Evolutionary conservation across 2,113 vertebrate species (phyloP).

Genomic region (Cyanoramphus novaezelandiae): DNA sequence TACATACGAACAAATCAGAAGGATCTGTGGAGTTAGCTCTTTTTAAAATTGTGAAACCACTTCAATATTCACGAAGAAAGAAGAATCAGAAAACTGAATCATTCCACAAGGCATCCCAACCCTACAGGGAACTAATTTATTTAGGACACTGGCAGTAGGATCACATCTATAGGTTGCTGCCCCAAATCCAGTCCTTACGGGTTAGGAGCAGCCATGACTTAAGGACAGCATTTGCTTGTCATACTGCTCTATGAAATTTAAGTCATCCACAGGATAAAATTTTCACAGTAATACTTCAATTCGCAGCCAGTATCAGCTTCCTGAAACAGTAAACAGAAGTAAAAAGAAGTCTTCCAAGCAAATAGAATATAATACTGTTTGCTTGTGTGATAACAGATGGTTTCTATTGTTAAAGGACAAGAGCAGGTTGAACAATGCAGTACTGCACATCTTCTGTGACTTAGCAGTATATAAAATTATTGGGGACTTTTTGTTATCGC

Average conservation of each 20-base stretch:
- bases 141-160: neutral
- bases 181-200: neutral
- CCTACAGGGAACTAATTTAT: neutral
- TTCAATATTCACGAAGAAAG: neutral
- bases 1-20: slow-evolving; percentile 85
- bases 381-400: neutral
- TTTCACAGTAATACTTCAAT: neutral
- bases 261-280: neutral
- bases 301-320: neutral
- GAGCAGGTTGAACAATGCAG: neutral
- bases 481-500: neutral
- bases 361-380: neutral
- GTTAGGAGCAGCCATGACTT: neutral
- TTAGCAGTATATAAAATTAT: neutral
- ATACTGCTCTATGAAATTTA: neutral
- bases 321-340: neutral
- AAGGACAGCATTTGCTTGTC: neutral
- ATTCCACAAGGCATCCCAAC: neutral
- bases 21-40: slow-evolving; percentile 77
- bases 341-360: neutral
- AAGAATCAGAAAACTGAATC: neutral
- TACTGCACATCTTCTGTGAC: neutral
- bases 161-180: neutral
- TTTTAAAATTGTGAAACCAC: slow-evolving; percentile 70
- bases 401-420: neutral